These are phyloP conservation scores for Hoplostethus atlanticus DNA, from an alignment of 2,797 vertebrate species.

Conservation along the genomic window DNA sequence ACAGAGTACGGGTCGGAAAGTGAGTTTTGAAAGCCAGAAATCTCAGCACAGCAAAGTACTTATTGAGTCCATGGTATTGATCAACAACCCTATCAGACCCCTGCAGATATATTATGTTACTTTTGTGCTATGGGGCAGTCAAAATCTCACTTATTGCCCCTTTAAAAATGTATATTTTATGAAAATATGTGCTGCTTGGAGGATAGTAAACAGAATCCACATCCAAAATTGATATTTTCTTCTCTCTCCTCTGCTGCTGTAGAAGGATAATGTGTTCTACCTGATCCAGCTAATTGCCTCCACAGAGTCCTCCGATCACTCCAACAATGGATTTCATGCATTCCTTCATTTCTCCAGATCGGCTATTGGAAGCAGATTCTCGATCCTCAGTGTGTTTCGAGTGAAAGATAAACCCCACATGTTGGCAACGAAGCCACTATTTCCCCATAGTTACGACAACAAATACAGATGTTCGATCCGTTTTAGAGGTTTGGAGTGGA, in stretches of 20 bases:
- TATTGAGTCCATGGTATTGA: too few species aligned
- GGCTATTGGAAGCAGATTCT: slow-evolving; percentile 29
- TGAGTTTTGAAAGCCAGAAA: too few species aligned
- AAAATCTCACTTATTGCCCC: too few species aligned
- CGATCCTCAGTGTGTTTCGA: slow-evolving; percentile 3
- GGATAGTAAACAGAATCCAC: neutral
- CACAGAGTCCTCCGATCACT: too few species aligned
- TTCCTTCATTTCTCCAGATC: slow-evolving; percentile 24
- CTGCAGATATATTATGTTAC: too few species aligned
- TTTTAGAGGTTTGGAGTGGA: slow-evolving; percentile 33
- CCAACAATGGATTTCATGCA: neutral
- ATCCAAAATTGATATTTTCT: neutral
- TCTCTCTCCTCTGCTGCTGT: neutral
- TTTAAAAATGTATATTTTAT: too few species aligned
- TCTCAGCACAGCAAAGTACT: too few species aligned
- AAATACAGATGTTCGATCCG: slow-evolving; percentile 31
- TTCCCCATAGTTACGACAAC: slow-evolving; percentile 30
- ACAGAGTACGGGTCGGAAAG: too few species aligned
- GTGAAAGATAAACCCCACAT: slow-evolving; percentile 38
- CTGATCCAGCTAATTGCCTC: neutral
- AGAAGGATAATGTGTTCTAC: neutral
- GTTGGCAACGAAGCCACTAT: slow-evolving; percentile 23
- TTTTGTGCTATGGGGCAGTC: too few species aligned
- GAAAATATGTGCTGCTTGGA: too few species aligned
- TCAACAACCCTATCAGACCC: too few species aligned